Percentiles rank a stretch among this genome's conserved stretches.
Evolutionary conservation across 2,888 invertebrate species (phyloP).

Genomic region (Mechanitis messenoides): DNA sequence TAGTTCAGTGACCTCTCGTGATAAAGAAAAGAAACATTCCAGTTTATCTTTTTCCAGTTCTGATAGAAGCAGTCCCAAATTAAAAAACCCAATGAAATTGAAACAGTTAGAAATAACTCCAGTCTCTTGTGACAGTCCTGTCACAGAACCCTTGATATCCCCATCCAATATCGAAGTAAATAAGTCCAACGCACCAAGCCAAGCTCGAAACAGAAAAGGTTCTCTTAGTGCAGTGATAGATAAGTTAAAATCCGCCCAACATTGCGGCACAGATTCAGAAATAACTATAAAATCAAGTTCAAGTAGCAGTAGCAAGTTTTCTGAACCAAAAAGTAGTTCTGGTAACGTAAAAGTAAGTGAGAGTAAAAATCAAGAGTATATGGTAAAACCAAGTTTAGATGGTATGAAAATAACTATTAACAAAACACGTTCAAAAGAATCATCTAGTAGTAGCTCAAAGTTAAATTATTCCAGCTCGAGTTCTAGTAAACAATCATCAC

Average conservation of each 20-base stretch:
- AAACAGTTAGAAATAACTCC: slow-evolving; percentile 81
- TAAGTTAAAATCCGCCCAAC: slow-evolving; percentile 87
- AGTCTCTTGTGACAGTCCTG: slow-evolving; percentile 69
- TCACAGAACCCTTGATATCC: slow-evolving; percentile 64
- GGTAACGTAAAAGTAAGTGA: slow-evolving; percentile 59
- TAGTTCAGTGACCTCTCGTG: slow-evolving; percentile 61
- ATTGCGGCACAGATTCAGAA: slow-evolving; percentile 76
- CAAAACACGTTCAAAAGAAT: slow-evolving; percentile 87
- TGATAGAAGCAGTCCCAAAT: slow-evolving; percentile 79
- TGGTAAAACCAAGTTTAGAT: slow-evolving; percentile 92
- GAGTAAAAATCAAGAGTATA: slow-evolving; percentile 87
- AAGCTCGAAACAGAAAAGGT: slow-evolving; percentile 82
- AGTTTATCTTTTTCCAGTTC: slow-evolving; percentile 71
- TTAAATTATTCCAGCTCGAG: slow-evolving; percentile 65
- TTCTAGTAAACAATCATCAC: slow-evolving; percentile 67
- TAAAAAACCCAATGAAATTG: slow-evolving; percentile 81
- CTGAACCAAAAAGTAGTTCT: slow-evolving; percentile 67
- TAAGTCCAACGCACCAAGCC: slow-evolving; percentile 77
- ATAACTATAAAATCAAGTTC: slow-evolving; percentile 68
- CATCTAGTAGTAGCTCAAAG: slow-evolving; percentile 69
- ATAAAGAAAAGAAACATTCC: slow-evolving; percentile 76
- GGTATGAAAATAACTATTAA: slow-evolving; percentile 95
- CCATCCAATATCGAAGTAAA: slow-evolving; percentile 77
- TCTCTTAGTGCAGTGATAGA: slow-evolving; percentile 91
- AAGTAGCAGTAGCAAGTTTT: slow-evolving; percentile 59